Evolutionary conservation across 2,113 vertebrate genomes (phyloP), one percentile per base, ranked within the genome.

Genomic region (Emydura subglobosa): DNA sequence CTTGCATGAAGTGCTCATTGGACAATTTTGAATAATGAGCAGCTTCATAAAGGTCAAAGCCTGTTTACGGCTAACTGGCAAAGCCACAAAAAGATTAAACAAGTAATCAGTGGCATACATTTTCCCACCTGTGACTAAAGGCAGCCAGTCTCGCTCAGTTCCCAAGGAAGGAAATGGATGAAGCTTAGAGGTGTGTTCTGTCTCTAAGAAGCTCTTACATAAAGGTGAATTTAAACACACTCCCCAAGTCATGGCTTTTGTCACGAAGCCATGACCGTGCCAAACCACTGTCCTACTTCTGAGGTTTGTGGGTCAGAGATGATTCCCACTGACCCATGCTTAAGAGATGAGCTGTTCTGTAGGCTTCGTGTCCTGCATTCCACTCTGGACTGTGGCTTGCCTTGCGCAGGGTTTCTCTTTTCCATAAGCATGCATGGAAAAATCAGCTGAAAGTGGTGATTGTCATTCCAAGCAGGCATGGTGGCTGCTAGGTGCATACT

Each of bases 191-290:
- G 29, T 4, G 54, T 90, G 61, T 95, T 83, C 82, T 89, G 87
- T 82, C 83, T 96, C 85, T 42, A 81, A 91, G 57, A 54, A 92
- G 90, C 90, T 57, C 31, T 86, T 8, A 59, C 92, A 92, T 82
- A 85, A 93, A n/a, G 44, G 68, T 39, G 81, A 31, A 44, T 95
- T 54, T 65, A 85, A 91, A 87, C 81, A 92, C 39, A 79, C 79
- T 82, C 95, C 83, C 87, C 85, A 27, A 76, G 94, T 42, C 92
- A 59, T 95, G 95, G 51, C 85, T 91, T 85, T 82, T 97, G 96
- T 97, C 94, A 96, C 29, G 21, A 82, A 96, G 92, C 83, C 94
- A 87, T 79, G 24, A 50, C 42, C 87, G 34, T 95, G 96, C 92
- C 94, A 97, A 96, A 96, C 87, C 87, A 94, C 79, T 79, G 85